Base-by-base conservation (phyloP, 2,113 vertebrate species). In the Cranoglanis bouderius region DNA sequence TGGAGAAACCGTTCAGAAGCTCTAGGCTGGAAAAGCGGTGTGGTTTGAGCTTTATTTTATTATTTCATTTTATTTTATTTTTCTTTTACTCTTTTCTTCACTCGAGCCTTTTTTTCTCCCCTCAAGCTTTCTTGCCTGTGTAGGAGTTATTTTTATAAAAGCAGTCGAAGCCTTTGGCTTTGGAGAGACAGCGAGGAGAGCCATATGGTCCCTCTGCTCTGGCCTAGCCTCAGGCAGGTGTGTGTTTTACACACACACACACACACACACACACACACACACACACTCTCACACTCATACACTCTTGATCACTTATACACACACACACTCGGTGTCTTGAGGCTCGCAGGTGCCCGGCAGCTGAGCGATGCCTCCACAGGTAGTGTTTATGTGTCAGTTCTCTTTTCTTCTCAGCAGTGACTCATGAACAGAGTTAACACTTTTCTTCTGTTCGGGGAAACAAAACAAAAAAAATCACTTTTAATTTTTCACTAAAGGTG, bases 161-260 rank as follows among this genome's bases (percentile, higher is more conserved):
- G 87, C 86, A 87, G 82, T 74, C 89, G 87, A 89, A 92, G 91
- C 88, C 38, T 90, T 90, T 91, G 91, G 89, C 91, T 89, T 84
- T 78, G 85, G 85, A 85, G 82, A 91, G 77, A 86, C 74, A 88
- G 90, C 32, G 77, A 89, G 89, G 67, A 90, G 1, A 91, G 91
- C 93, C 93, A 94, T 95, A 95, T 93, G 94, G 93, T 93, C 89
- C 88, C 85, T 84, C 90, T 92, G 92, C 85, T 92, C 85, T 90
- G 87, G 87, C 90, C 91, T 92, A 83, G 87, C 93, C 90, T 87
- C 77, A 88, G 91, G 92, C 94, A 94, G 93, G 93, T 94, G 94
- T 94, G 91, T 81, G 24, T 89, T 89, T 84, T 51, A 84, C 83
- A 87, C 65, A 83, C 86, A 83, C 86, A 43, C 59, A n/a, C 80